Base-by-base conservation (phyloP, 2,888 invertebrate species). In the Agrotis puta region DNA sequence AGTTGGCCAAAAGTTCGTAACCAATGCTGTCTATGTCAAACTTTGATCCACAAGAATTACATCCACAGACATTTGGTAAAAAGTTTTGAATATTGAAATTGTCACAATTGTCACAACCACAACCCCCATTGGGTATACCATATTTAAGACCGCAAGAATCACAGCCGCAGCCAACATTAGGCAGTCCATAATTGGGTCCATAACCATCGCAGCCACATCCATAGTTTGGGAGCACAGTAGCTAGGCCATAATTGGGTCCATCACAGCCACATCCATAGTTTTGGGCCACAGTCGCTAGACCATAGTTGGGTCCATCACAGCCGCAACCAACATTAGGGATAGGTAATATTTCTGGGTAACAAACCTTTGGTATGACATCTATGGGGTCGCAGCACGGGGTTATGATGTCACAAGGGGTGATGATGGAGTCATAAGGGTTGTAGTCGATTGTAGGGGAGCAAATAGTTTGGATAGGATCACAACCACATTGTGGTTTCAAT, bases 351-450 rank as follows among this genome's bases (percentile, higher is more conserved):
- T 84, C 83, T 43, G 80, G 74, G 14, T 74, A 74, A 24, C 70
- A 79, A 20, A 67, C 18, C 53, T 67, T 81, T 47, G 86, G 77
- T 45, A 83, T 43, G 22, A 82, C 45, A 39, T 84, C 69, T n/a
- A 74, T 61, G 0, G 70, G 66, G 3, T 82, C 83, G 24, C 68
- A 81, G 16, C 74, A 77, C 0, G 77, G 73, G 1, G 71, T 0
- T 24, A 79, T 39, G 1, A 70, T 24, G 2, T 83, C 77, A 61
- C 74, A 83, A 0, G 84, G 72, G 1, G 70, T 57, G 1, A 72
- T 68, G 0, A 73, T 64, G 13, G 70, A 63, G 0, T 83, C 57
- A 9, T 43, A 79, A 0, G 70, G 50, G 2, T 57, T 43, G 1
- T n/a, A 69, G 24, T 83, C 83, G 3, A 77, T 64, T 0, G 43